Evolutionary conservation across 35 echinoderm and acorn worm species (phyloP), one percentile per base, ranked within the genome.

Genomic region (Holothuria glaberrima): DNA sequence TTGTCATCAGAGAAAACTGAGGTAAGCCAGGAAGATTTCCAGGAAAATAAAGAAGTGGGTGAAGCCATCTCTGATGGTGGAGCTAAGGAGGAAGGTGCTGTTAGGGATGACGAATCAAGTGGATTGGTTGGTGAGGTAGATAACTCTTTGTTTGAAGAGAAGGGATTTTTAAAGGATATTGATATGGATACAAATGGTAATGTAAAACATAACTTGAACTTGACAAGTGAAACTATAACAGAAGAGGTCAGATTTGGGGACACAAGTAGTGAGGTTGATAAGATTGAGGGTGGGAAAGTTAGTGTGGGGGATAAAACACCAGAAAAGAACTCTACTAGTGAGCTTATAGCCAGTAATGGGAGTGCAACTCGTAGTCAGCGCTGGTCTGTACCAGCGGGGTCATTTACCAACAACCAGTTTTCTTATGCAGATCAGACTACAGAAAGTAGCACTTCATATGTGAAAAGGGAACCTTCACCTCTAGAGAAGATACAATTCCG

Each of bases 121-220:
- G 50, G 50, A 9, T 5, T 9, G 50, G 50, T 54, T 54, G 16
- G 50, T 54, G 44, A 78, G 12, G 44, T 14, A 19, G 21, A 78
- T 48, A 25, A 78, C 38, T 0, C 74, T 52, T 30, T 52, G 6
- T 48, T 41, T 13, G 44, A 21, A 22, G 44, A 48, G 20, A 0
- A 41, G 14, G 44, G 29, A 26, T 24, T 48, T 17, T 78, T 38
- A 26, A 19, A 48, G 50, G 38, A 45, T 24, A 20, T 48, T 48
- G 74, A 48, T 6, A 78, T 48, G 41, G 74, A 78, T 78, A 41
- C 44, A 78, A 78, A 78, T 78, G 44, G 74, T 78, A 48, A 48
- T 28, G 12, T 78, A 18, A 41, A 75, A 32, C 19, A 19, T 9
- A n/a, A 75, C 33, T 26, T 29, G 66, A 69, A 69, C 22, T 18